Base-by-base conservation (phyloP, 2,888 invertebrate species). In the Elysia crispata region DNA sequence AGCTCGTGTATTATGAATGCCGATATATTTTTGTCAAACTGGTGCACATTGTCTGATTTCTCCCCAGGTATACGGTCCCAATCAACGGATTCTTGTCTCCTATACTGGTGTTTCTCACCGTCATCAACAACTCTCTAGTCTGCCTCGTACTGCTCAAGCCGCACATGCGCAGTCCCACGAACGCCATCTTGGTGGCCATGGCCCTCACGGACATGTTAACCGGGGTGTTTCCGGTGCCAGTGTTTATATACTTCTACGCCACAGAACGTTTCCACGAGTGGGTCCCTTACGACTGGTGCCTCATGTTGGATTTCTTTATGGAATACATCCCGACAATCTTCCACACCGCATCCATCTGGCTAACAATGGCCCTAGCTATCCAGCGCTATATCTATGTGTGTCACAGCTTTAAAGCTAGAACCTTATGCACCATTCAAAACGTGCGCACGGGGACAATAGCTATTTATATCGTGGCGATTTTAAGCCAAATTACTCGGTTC, bases 321-420 rank as follows among this genome's bases (percentile, higher is more conserved):
- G 87, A 89, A 67, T 82, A 87, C 54, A 86, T 92, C 60, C 92
- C 92, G 1, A 92, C 90, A 15, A 89, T 92, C 93, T 97, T 97
- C 92, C 98, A 98, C 93, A 97, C 97, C 5, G 97, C 97, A 5
- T 97, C 97, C 86, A 97, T 97, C 83, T 98, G 97, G 97, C 93
- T 98, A 87, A 98, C 98, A 0, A 93, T 98, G 85, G 96, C 97
- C 0, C 93, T 98, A 82, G 98, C 98, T 0, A 95, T 96, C 25
- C 98, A 98, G 93, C 94, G 98, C 86, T 98, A 97, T 93, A 96
- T 98, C 88, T 98, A 97, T 92, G 97, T 98, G 0, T 98, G 97
- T 90, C 97, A 97, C 92, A 97, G 97, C 0, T 95, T 97, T 0
- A 28, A 88, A 86, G 79, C 86, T 73, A 95, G 79, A 97, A 82